Evolutionary conservation across 37 sponge, comb jelly and placozoan genomes (phyloP), one percentile per base, ranked within the genome.

Genomic region (Agelas oroides): DNA sequence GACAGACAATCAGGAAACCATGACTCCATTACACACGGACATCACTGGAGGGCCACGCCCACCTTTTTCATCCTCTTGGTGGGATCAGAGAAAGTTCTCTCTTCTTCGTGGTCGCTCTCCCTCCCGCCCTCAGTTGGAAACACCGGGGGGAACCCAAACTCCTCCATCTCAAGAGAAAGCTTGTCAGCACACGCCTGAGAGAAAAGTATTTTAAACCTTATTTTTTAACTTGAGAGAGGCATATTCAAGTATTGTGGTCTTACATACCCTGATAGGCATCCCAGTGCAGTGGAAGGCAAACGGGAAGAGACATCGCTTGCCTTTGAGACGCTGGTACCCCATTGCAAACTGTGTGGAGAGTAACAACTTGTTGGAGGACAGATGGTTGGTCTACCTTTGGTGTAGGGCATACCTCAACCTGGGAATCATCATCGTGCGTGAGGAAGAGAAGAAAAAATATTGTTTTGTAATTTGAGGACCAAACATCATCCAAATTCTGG

Each of bases 251-350:
- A 37, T 19, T 30, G 38, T 3, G 12, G 40, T 2, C 21, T 13
- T 15, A 52, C 78, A 1, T 16, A 96, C 96, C 89, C 88, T 97
- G 38, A 99, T 99, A 1, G 99, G 99, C 99, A 99, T 99, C 39
- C 99, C 99, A 60, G 99, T 99, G 58, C 99, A 99, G 85, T 99
- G 99, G 62, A 92, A 95, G 72, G 87, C 99, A 91, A 99, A 99
- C 31, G 99, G 99, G 74, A 97, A 99, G n/a, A 99, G 90, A 38
- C 96, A 95, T 28, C 90, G 76, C 67, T 97, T 99, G 32, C 99
- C 99, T 66, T 96, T 99, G 59, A 99, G 76, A 5, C 97, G 73
- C 80, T 99, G 84, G 80, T 99, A 99, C 35, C 99, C 95, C 19
- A 96, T 88, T 19, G 96, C 94, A 95, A 95, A 99, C 95, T 99